These are phyloP conservation scores for Idris sp. DNA, from an alignment of 1,140 invertebrate species.

Conservation along the genomic window DNA sequence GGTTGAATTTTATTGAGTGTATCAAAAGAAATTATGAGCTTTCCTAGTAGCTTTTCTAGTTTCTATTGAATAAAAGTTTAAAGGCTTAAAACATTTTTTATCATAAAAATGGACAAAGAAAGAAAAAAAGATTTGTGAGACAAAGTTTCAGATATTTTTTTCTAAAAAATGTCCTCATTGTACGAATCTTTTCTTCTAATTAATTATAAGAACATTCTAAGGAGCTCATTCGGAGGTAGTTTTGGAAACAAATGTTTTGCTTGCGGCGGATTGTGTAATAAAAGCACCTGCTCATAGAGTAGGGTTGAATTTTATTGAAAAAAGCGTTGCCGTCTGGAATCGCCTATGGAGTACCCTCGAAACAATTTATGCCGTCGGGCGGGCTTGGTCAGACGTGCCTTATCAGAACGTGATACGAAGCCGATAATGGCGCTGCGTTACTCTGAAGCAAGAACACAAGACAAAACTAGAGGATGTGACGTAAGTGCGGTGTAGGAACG, in stretches of 20 bases:
- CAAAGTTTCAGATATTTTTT: no score
- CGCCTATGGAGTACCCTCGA: slow-evolving; percentile 65
- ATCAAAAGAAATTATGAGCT: no score
- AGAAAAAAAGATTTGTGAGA: no score
- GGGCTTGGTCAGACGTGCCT: slow-evolving; percentile 72
- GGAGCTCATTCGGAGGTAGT: slow-evolving; percentile 22
- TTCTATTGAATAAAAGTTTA: no score
- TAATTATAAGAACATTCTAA: slow-evolving; percentile 27
- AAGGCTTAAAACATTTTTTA: no score
- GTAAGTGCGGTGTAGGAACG: slow-evolving; percentile 72
- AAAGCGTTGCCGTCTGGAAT: slow-evolving; percentile 54
- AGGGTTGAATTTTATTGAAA: slow-evolving; percentile 44
- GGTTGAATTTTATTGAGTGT: no score
- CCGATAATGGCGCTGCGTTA: slow-evolving; percentile 68
- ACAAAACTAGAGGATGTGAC: slow-evolving; percentile 68
- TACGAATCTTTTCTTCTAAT: slow-evolving; percentile 40
- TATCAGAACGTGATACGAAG: slow-evolving; percentile 66
- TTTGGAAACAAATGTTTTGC: slow-evolving; percentile 40
- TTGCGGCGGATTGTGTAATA: slow-evolving; percentile 26
- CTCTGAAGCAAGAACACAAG: slow-evolving; percentile 45
- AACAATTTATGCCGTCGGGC: slow-evolving; percentile 72
- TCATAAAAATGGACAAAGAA: no score
- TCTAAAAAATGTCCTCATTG: no score
- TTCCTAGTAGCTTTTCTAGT: no score
- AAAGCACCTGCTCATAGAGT: slow-evolving; percentile 25